These are phyloP conservation scores for Drosophila truncata DNA, from an alignment of 1,140 invertebrate genomes.

Conservation along the genomic window DNA sequence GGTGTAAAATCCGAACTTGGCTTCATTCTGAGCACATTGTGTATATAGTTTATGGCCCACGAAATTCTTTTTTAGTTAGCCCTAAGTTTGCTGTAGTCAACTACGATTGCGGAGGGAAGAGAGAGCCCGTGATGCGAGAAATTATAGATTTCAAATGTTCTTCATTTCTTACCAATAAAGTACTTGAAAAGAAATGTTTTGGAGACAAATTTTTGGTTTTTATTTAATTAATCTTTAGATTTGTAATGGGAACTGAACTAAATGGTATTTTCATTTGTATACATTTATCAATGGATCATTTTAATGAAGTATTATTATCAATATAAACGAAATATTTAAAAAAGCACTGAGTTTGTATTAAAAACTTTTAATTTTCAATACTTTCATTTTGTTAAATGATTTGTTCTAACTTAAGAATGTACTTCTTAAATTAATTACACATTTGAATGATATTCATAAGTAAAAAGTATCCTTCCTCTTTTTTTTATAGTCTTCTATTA, in stretches of 20 bases:
- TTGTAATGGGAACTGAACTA: background rate
- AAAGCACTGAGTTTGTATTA: too few relatives aligned
- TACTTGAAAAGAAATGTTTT: constrained; percentile 19
- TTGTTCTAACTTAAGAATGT: background rate
- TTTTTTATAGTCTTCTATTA: too few relatives aligned
- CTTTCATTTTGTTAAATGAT: background rate
- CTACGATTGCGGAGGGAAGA: background rate
- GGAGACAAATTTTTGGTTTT: background rate
- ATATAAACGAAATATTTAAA: too few relatives aligned
- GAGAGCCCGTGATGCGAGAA: background rate
- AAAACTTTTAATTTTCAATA: background rate
- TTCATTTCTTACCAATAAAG: constrained; percentile 24
- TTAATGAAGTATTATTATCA: background rate
- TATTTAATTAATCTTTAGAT: background rate
- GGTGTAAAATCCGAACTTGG: background rate
- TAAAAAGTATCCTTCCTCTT: too few relatives aligned
- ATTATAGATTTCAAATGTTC: constrained; percentile 2
- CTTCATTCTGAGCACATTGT: constrained; percentile 41
- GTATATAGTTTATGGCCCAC: constrained; percentile 62
- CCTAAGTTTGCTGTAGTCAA: constrained; percentile 48
- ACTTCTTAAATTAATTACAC: too few relatives aligned
- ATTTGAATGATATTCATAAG: too few relatives aligned
- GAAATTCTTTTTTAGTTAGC: constrained; percentile 54
- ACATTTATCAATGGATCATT: background rate
- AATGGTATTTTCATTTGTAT: background rate